Evolutionary conservation across 2,113 vertebrate species (phyloP), one percentile per base, ranked within the genome.

Genomic region (Microcebus ravelobensis): DNA sequence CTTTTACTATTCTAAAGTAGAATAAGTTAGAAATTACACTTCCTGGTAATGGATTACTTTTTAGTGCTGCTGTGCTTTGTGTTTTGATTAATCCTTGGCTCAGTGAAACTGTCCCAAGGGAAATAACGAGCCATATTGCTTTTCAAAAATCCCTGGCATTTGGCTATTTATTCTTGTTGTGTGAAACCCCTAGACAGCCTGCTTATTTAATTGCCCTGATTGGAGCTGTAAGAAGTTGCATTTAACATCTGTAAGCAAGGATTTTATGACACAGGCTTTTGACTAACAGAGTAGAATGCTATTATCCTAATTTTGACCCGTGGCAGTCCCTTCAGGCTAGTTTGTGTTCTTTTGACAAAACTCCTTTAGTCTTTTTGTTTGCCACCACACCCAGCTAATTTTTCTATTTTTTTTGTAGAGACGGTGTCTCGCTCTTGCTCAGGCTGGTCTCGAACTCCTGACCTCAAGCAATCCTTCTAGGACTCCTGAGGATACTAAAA

Each of bases 111-210:
- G 0, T 61, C 84, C 81, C n/a, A 42, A 57, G 23, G 74, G 74
- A 92, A 83, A 83, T 65, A 52, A 76, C 0, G n/a, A 36, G 12
- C 29, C 34, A 7, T 17, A 39, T 2, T 67, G 48, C 73, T 94
- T 92, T 93, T 90, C 63, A 81, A 74, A 90, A 83, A n/a, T 81
- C 57, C 61, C 65, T 65, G 21, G 25, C 70, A 77, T 61, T 71
- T 87, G 17, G 61, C 84, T 90, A 23, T 74, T 65, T 95, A 36
- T 83, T 82, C 85, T 87, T 27, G 2, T 34, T 45, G 14, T 68
- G 31, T 59, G 63, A 79, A 83, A 67, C 23, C 36, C 29, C 80
- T 39, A 36, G 63, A 70, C 2, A 23, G 83, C 42, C 79, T 82
- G 29, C 74, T 91, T 87, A 36, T 63, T 74, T 95, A 73, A 90